Base-by-base conservation (phyloP, 1,140 invertebrate genomes). In the Drosophila orena region DNA sequence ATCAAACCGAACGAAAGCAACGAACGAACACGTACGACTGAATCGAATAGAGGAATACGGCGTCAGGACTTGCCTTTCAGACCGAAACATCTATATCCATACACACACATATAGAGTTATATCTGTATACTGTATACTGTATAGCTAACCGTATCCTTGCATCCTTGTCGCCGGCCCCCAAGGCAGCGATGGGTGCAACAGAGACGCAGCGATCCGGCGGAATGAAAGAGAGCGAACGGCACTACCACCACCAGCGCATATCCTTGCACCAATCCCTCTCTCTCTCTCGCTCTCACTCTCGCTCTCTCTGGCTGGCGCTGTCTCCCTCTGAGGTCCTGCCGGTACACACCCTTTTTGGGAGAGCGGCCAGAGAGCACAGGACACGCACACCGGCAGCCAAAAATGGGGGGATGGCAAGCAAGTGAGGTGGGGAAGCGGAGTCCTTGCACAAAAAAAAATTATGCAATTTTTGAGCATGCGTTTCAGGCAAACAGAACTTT, bases 1-100 rank as follows among this genome's bases (percentile, higher is more conserved):
- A 89, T 89, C 86, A 89, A 90, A 91, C 90, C 89, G 90, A 91
- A 91, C 90, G 90, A 91, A 91, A 91, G 90, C 90, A 91, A 91
- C 90, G 90, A 90, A 91, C 90, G 90, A 91, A 91, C 90, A 91
- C 90, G 90, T 88, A 91, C 90, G 90, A 91, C 90, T 91, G 85
- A 91, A 76, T 61, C 52, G 50, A 64, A 17, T 50, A 20, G 30
- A 61, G 61, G 15, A 14, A 22, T 24, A 65, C 22, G 15, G 42
- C 57, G 57, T 60, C 80, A 77, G 79, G 73, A 70, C 56, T 35
- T 57, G 50, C 42, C 47, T 53, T n/a, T 34, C 30, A 35, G 49
- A 1, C 11, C 49, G 49, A 17, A 14, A 14, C 37, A 27, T 47
- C 42, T n/a, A 47, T 5, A 24, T n/a, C 22, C 7, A 50, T 35